These are phyloP conservation scores for Chaetura pelagica DNA, from an alignment of 2,113 vertebrate genomes.

Conservation along the genomic window DNA sequence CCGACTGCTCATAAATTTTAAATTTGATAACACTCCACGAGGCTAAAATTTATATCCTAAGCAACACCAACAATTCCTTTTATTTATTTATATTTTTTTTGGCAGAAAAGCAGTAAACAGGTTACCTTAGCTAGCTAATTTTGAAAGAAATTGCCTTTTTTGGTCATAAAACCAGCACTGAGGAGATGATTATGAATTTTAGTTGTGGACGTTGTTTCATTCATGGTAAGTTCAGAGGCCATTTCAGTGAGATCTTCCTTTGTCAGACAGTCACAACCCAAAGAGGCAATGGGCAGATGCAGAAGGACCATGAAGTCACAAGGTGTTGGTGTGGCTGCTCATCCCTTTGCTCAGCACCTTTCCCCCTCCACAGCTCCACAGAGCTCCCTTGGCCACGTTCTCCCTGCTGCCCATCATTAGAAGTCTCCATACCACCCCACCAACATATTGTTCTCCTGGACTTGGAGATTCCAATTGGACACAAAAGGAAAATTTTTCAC, in stretches of 20 bases:
- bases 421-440: background rate
- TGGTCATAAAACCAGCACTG: background rate
- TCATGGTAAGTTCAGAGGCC: background rate
- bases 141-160: background rate
- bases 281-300: background rate
- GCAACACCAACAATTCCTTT: background rate
- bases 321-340: background rate
- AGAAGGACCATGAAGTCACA: accelerated
- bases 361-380: background rate
- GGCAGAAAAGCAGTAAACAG: background rate
- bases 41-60: background rate
- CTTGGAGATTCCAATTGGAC: too few species aligned
- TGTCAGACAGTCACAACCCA: background rate
- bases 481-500: too few species aligned
- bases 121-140: conserved; percentile 1
- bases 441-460: background rate
- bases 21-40: background rate
- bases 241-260: background rate
- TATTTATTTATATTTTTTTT: background rate
- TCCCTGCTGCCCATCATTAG: background rate
- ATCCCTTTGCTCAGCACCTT: background rate
- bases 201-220: background rate
- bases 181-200: background rate
- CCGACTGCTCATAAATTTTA: conserved; percentile 12
- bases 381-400: background rate